Evolutionary conservation across 1,140 invertebrate genomes (phyloP), one percentile per base, ranked within the genome.

Genomic region (Grapholita molesta): DNA sequence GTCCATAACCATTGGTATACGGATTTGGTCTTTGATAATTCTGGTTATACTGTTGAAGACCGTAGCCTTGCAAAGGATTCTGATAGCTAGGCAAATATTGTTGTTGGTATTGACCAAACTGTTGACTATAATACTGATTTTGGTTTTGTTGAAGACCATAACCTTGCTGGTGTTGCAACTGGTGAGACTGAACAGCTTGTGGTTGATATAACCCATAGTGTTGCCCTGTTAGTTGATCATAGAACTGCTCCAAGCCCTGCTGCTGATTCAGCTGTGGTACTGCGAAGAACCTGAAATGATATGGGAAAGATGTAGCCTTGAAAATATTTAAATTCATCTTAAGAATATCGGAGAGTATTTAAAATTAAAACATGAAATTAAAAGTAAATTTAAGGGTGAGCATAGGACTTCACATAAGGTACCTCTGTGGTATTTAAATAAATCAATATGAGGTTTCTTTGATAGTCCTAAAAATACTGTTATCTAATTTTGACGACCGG

Each of bases 271-370:
- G 68, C 53, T 80, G 76, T 53, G 89, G 80, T 24, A 93, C 92
- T 68, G 93, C 94, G 80, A 97, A 97, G 77, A 95, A 96, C 67
- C 95, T 93, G 82, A 48, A 48, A 48, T 48, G 21, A 21, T 30
- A 48, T 8, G 8, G 2, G 9, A 21, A 48, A 48, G 15, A 48
- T 21, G 42, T 21, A 6, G n/a, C 6, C 7, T 7, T 7, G 1
- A 21, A 48, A 42, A 42, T 42, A 5, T 42, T 7, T 9, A 11
- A 12, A 18, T 12, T 15, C 12, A 42, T 42, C 1, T 18, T 0
- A 42, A 42, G 38, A n/a, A n/a, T 42, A 6, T 7, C 12, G 8
- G 32, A 32, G 32, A 9, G 11, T 0, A 12, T 35, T 12, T 35
- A 35, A 12, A 35, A 35, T 12, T 35, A 35, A 35, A 35, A n/a